A percentile compares a stretch with the other conserved stretches of the same genome.
Conservation (phyloP, 2,797 vertebrate genomes). For the Falco rusticolus region DNA sequence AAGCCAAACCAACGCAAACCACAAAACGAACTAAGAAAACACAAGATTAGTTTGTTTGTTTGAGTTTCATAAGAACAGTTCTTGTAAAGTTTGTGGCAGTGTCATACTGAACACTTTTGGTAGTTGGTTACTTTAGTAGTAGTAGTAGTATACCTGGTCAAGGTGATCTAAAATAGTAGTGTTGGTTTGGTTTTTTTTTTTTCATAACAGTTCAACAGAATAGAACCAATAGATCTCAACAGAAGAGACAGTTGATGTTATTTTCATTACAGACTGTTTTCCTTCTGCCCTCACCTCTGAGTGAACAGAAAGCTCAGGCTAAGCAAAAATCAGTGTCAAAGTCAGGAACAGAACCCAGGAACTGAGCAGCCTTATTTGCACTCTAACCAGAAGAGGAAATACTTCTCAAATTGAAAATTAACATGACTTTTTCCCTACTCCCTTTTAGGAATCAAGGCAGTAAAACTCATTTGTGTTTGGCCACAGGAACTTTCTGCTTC, state of each 20-base stretch:
- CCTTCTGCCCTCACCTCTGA: not conserved
- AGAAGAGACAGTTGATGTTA: not conserved
- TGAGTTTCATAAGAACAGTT: not conserved
- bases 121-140: fast-evolving
- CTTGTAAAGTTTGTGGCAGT: not conserved
- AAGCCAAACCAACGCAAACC: not conserved
- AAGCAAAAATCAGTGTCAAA: not conserved
- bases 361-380: not conserved
- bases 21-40: fast-evolving
- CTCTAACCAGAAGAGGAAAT: not conserved
- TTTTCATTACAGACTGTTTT: not conserved
- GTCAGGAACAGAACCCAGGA: not conserved
- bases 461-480: slow-evolving; percentile 1
- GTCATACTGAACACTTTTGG: not conserved
- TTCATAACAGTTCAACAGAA: too few relatives aligned
- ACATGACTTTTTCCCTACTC: not conserved
- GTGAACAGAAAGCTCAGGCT: not conserved
- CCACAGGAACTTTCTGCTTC: not conserved
- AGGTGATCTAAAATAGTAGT: not conserved
- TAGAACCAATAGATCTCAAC: not conserved
- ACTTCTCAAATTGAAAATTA: not conserved
- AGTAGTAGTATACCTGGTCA: not conserved
- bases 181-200: too few relatives aligned
- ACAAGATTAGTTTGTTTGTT: not conserved
- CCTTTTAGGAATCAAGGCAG: not conserved